These are phyloP conservation scores for Chelmon rostratus DNA, from an alignment of 2,797 vertebrate genomes.

Conservation along the genomic window DNA sequence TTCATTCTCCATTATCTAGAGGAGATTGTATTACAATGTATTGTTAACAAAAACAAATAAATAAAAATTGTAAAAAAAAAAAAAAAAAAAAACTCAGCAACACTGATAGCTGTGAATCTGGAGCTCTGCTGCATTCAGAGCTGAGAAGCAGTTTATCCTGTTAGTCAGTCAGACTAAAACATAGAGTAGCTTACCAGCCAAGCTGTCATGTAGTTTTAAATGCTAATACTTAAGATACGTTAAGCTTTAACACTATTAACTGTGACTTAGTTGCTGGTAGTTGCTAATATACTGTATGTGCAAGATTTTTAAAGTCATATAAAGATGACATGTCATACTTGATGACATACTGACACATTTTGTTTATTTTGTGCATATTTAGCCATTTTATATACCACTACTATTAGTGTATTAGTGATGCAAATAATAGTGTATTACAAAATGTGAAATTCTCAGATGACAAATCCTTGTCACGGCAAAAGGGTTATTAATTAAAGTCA, in stretches of 20 bases:
- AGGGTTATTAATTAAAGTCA: slow-evolving; percentile 2
- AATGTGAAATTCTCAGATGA: neutral
- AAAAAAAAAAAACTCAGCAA: neutral
- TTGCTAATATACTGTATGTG: neutral
- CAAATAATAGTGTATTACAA: neutral
- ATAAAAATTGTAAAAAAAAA: no score
- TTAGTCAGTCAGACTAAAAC: slow-evolving; percentile 10
- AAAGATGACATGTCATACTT: no score
- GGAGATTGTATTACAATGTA: no score
- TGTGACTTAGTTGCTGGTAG: neutral
- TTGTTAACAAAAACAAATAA: no score
- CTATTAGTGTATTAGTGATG: neutral
- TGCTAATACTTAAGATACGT: neutral
- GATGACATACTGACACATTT: no score
- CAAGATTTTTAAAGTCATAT: neutral
- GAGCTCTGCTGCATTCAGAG: neutral
- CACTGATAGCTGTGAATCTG: neutral
- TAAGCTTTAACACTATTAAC: no score
- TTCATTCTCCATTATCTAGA: no score
- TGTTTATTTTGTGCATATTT: neutral
- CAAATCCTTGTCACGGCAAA: neutral
- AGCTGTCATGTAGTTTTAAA: slow-evolving; percentile 1
- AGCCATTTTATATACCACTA: neutral
- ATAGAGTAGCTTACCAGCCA: neutral
- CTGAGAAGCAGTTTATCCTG: neutral